A percentile compares a stretch with the other conserved stretches of the same genome.
These are phyloP conservation scores for Cygnus olor DNA, from an alignment of 2,797 vertebrate species.

Conservation along the genomic window DNA sequence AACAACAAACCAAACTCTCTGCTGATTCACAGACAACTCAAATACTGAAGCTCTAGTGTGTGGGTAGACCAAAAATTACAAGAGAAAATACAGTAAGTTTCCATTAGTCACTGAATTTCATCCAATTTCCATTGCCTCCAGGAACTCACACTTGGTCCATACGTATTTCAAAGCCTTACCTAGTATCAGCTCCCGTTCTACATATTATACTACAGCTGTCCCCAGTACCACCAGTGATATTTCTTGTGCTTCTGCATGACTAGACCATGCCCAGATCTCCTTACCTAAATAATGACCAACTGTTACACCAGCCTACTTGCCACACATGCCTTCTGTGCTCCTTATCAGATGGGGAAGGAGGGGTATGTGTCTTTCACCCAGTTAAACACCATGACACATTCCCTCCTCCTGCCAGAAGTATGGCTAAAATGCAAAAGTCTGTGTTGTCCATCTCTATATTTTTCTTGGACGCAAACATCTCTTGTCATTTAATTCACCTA, in stretches of 20 bases:
- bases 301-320: neutral
- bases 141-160: neutral
- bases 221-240: neutral
- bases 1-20: neutral
- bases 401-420: neutral
- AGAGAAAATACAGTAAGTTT: neutral
- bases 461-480: neutral
- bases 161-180: neutral
- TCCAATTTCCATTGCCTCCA: neutral
- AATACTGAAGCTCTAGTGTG: neutral
- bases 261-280: neutral
- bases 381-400: neutral
- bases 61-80: neutral
- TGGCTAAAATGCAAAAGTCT: neutral
- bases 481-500: neutral
- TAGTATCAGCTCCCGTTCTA: neutral
- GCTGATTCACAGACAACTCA: neutral
- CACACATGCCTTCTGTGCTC: neutral
- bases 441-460: neutral
- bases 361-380: neutral
- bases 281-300: neutral
- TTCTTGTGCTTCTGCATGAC: neutral
- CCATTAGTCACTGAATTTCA: neutral
- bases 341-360: neutral
- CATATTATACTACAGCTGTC: neutral